These are phyloP conservation scores for Dipus sagitta DNA, from an alignment of 2,797 vertebrate species.

Conservation along the genomic window DNA sequence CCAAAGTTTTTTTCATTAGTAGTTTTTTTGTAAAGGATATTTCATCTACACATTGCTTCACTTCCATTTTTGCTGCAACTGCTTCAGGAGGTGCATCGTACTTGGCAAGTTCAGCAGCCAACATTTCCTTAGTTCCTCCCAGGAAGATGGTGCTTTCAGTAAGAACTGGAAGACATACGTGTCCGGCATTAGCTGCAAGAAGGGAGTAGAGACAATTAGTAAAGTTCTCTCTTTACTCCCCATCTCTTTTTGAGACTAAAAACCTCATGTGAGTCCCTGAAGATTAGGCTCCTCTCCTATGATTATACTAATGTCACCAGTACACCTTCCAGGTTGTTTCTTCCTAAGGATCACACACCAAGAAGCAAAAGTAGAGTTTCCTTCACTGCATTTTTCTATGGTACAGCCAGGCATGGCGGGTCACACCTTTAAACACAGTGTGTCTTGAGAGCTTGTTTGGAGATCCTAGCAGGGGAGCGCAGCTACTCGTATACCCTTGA, in stretches of 20 bases:
- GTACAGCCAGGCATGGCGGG: too few species aligned
- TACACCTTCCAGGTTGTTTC: background rate
- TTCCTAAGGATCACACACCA: background rate
- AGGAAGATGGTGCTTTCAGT: rapidly evolving
- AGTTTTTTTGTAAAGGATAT: rapidly evolving
- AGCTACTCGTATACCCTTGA: too few species aligned
- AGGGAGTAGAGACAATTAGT: background rate
- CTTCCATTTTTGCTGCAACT: rapidly evolving
- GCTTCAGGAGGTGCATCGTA: rapidly evolving
- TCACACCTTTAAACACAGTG: too few species aligned
- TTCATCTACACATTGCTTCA: background rate
- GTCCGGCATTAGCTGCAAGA: background rate
- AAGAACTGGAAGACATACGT: rapidly evolving
- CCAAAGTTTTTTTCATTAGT: too few species aligned
- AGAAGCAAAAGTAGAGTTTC: background rate
- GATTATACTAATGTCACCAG: too few species aligned
- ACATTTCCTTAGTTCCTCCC: rapidly evolving
- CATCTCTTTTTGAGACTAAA: too few species aligned
- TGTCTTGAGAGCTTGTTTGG: too few species aligned
- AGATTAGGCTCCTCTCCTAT: too few species aligned
- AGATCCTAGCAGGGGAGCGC: too few species aligned
- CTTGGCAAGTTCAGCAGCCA: rapidly evolving
- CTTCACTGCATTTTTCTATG: too few species aligned
- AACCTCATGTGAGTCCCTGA: too few species aligned
- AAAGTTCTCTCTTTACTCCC: rapidly evolving